Conservation (phyloP, 2,113 vertebrate species). For the cat (Felis catus) region DNA sequence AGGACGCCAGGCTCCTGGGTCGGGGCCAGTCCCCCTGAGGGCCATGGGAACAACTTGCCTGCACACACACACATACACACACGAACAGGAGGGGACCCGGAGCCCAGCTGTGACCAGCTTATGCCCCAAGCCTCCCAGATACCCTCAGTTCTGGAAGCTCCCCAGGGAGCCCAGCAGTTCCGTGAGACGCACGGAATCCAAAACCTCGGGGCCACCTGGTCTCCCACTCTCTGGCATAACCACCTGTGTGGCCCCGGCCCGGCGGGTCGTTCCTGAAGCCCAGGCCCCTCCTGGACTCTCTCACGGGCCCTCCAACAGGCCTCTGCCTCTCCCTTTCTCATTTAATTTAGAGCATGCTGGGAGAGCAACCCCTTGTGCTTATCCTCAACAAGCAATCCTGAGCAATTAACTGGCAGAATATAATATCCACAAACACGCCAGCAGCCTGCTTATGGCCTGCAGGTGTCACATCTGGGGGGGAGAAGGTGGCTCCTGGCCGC, state of each 20-base stretch:
- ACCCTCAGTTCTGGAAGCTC: neutral
- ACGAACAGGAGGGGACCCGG: no score
- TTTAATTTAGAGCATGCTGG: slow-evolving; percentile 47
- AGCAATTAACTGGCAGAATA: slow-evolving; percentile 29
- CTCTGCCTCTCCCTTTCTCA: neutral
- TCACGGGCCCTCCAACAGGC: neutral
- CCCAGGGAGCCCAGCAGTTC: neutral
- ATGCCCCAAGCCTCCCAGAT: rapidly evolving
- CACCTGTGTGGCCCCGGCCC: neutral
- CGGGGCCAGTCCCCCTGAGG: neutral
- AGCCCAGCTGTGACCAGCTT: neutral
- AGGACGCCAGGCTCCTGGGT: neutral
- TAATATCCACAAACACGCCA: slow-evolving; percentile 1
- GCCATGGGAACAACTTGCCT: neutral
- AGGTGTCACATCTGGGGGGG: neutral
- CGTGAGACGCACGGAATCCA: neutral
- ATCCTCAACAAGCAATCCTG: slow-evolving; percentile 57
- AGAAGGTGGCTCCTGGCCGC: neutral
- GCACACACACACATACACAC: no score
- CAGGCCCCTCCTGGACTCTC: neutral
- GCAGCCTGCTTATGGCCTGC: neutral
- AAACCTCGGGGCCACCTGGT: neutral
- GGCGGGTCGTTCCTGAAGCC: neutral
- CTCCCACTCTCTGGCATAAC: neutral
- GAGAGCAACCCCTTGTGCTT: slow-evolving; percentile 57